Evolutionary conservation across 2,797 vertebrate species (phyloP), one percentile per base, ranked within the genome.

Genomic region (Propithecus deckenii): DNA sequence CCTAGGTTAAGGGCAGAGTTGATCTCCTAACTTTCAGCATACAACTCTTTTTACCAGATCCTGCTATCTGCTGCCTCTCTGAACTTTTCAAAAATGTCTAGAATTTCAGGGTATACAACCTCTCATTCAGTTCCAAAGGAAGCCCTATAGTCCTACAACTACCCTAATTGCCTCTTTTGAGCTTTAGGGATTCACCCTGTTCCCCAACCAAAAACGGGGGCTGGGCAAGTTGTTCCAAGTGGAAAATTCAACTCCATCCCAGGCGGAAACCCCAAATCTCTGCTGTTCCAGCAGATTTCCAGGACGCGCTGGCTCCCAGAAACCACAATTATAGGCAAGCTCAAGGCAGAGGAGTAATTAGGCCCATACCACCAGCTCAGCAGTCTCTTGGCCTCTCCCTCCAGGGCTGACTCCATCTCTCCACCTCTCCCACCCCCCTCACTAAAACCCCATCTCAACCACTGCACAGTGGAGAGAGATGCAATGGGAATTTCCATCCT

Each of bases 271-370:
- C 80, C 96, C 57, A 95, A 57, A 46, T 76, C 97, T 92, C 91
- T 74, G 72, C 98, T 95, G 96, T 88, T 55, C 65, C 30, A 97
- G 97, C 97, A 92, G 10, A 87, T 96, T 98, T 97, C 96, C 84
- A 90, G 87, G 94, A 96, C 7, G 20, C 17, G 91, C 96, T 80
- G 89, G 96, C 97, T 98, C 94, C 95, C 97, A 89, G 69, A 98
- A 98, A 98, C 98, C 98, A 98, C 98, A 98, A 98, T 98, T 98
- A 98, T 76, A 98, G 98, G 97, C 97, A 38, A 85, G 96, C 76
- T 89, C 67, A 88, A 93, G 50, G 95, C 94, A 86, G 88, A 88
- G 96, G 96, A 96, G 89, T 96, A 98, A 98, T 98, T 97, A 98
- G 96, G 81, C 78, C 94, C 97, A 80, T 98, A 97, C 98, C 97